Evolutionary conservation across 2,797 vertebrate genomes (phyloP).

Genomic region (Paedocypris micromegethes): DNA sequence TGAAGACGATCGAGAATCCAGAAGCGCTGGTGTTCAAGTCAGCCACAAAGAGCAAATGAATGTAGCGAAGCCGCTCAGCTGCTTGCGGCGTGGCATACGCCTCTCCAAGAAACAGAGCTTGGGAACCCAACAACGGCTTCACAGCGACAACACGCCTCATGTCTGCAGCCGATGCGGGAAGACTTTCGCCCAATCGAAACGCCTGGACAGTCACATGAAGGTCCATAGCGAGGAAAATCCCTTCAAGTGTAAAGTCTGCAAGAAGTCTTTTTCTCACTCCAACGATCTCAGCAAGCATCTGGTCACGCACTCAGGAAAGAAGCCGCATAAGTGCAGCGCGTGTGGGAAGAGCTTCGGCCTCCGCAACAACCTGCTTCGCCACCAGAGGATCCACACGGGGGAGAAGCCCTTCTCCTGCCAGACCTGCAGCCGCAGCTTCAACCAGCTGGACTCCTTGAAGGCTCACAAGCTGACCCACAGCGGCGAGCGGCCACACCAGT

Average conservation of each 20-base stretch:
- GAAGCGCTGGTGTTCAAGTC: constrained; percentile 26
- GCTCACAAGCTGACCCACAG: constrained; percentile 73
- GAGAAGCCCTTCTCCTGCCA: constrained; percentile 74
- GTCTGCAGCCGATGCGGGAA: constrained; percentile 62
- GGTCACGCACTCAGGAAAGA: constrained; percentile 69
- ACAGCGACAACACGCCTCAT: constrained; percentile 64
- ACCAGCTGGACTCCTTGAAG: constrained; percentile 72
- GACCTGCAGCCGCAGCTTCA: constrained; percentile 74
- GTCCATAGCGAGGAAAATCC: constrained; percentile 65
- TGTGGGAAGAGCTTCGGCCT: constrained; percentile 74
- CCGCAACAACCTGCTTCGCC: constrained; percentile 71
- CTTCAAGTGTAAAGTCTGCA: constrained; percentile 68
- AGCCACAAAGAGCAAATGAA: constrained; percentile 35
- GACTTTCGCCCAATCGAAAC: constrained; percentile 60
- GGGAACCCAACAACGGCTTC: constrained; percentile 60
- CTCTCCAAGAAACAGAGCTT: constrained; percentile 62
- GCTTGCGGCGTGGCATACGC: constrained; percentile 57
- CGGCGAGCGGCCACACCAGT: constrained; percentile 70
- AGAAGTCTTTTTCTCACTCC: constrained; percentile 68
- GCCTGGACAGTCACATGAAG: constrained; percentile 64
- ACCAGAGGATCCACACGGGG: constrained; percentile 78
- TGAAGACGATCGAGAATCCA: too few species aligned
- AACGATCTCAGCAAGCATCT: constrained; percentile 70
- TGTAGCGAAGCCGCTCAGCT: constrained; percentile 56
- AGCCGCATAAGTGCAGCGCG: constrained; percentile 63